Evolutionary conservation across 2,797 vertebrate species (phyloP).

Genomic region (Sebastes iracundus): DNA sequence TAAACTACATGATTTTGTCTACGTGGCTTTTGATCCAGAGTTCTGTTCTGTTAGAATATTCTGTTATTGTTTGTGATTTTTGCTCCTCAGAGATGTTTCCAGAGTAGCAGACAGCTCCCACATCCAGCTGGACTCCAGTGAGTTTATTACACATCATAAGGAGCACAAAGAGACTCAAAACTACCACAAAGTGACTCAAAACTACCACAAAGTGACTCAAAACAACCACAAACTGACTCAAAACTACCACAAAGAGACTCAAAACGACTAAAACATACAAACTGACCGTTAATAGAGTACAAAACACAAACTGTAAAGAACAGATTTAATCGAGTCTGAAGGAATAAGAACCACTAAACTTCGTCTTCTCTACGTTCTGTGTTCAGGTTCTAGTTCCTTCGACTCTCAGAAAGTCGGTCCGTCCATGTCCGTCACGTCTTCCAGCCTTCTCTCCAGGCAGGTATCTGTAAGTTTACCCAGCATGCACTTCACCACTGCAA

Average conservation of each 20-base stretch:
- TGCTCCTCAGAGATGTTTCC: slow-evolving; percentile 88
- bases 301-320: neutral
- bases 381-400: slow-evolving; percentile 92
- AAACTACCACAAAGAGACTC: no score
- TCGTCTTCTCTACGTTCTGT: neutral
- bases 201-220: no score
- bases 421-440: slow-evolving; percentile 94
- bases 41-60: neutral
- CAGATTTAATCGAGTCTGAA: neutral
- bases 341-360: neutral
- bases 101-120: slow-evolving; percentile 90
- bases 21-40: neutral
- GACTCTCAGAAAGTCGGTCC: slow-evolving; percentile 95
- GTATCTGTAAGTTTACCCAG: slow-evolving; percentile 89
- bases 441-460: slow-evolving; percentile 90
- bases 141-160: slow-evolving; percentile 68
- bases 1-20: no score
- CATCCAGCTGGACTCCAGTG: slow-evolving; percentile 92
- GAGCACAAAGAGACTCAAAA: neutral
- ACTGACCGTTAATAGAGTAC: neutral
- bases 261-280: neutral
- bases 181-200: neutral
- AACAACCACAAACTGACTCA: neutral
- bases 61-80: slow-evolving; percentile 31
- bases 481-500: neutral